Evolutionary conservation across 1,140 invertebrate species (phyloP).

Genomic region (Batillaria attramentaria): DNA sequence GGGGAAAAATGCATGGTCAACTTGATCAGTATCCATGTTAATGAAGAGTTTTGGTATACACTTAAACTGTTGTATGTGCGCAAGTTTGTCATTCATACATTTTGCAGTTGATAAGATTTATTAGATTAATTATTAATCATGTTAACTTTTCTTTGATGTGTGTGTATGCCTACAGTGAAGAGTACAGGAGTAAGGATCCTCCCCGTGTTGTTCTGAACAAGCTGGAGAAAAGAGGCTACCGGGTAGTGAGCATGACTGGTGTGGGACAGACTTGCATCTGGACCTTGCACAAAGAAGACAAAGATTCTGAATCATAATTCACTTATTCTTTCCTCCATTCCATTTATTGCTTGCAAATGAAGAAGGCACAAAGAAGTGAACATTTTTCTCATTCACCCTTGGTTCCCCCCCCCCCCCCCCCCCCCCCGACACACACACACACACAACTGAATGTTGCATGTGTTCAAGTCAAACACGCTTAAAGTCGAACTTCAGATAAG

Average conservation of each 20-base stretch:
- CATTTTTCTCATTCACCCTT: too few species aligned
- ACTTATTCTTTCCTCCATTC: neutral
- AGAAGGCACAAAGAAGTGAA: too few species aligned
- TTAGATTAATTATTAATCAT: neutral
- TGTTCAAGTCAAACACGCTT: too few species aligned
- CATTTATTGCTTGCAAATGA: neutral
- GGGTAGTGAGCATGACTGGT: conserved; percentile 69
- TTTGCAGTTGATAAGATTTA: too few species aligned
- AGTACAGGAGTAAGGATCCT: conserved; percentile 66
- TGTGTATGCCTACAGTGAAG: conserved; percentile 60
- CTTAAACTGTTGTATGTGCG: too few species aligned
- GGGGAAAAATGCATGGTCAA: too few species aligned
- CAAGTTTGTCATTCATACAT: too few species aligned
- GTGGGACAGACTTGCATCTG: conserved; percentile 74
- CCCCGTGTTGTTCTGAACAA: conserved; percentile 71
- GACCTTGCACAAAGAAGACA: conserved; percentile 72
- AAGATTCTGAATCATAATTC: conserved; percentile 71
- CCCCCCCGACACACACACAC: neutral
- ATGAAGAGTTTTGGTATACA: too few species aligned
- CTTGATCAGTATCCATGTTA: too few species aligned
- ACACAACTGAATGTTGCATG: too few species aligned
- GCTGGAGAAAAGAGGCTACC: conserved; percentile 69
- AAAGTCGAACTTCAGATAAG: too few species aligned
- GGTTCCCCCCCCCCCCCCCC: too few species aligned
- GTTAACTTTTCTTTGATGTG: neutral